Evolutionary conservation across 2,797 vertebrate genomes (phyloP).

Genomic region (Melanotaenia nigrans): DNA sequence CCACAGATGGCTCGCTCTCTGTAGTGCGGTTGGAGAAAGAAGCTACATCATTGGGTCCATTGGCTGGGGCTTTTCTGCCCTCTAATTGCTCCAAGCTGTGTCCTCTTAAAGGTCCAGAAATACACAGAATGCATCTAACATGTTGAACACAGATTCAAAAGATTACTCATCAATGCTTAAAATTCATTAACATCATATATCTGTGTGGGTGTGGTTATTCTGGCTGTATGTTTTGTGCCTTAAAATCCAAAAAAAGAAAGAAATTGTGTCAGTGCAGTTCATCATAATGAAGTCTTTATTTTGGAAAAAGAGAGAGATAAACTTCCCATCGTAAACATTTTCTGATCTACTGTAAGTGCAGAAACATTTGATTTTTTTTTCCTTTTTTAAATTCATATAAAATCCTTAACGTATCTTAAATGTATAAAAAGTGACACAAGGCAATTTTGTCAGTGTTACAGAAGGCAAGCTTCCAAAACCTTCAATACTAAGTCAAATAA

Average conservation of each 20-base stretch:
- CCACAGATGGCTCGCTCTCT: constrained; percentile 77
- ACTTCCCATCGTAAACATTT: constrained; percentile 83
- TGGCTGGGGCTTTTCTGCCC: constrained; percentile 74
- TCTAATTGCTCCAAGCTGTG: constrained; percentile 83
- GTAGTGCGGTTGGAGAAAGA: constrained; percentile 69
- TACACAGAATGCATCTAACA: constrained; percentile 42
- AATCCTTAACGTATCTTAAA: constrained; percentile 81
- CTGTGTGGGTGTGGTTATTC: background rate
- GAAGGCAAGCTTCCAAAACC: constrained; percentile 84
- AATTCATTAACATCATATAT: constrained; percentile 1
- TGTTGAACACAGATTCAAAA: background rate
- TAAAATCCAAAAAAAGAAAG: constrained; percentile 23
- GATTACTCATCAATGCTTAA: constrained; percentile 8
- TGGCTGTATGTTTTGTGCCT: background rate
- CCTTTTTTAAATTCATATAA: constrained; percentile 78
- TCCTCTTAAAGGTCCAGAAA: constrained; percentile 70
- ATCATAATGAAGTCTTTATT: constrained; percentile 82
- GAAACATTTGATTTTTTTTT: constrained; percentile 75
- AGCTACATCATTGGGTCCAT: constrained; percentile 73
- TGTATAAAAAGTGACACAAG: constrained; percentile 87
- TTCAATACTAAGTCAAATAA: constrained; percentile 83
- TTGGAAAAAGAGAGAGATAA: constrained; percentile 83
- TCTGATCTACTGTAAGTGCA: constrained; percentile 79
- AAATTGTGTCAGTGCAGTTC: constrained; percentile 34
- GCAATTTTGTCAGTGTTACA: constrained; percentile 83